Evolutionary conservation across 2,888 invertebrate genomes (phyloP), one percentile per base, ranked within the genome.

Genomic region (Lottia scabra): DNA sequence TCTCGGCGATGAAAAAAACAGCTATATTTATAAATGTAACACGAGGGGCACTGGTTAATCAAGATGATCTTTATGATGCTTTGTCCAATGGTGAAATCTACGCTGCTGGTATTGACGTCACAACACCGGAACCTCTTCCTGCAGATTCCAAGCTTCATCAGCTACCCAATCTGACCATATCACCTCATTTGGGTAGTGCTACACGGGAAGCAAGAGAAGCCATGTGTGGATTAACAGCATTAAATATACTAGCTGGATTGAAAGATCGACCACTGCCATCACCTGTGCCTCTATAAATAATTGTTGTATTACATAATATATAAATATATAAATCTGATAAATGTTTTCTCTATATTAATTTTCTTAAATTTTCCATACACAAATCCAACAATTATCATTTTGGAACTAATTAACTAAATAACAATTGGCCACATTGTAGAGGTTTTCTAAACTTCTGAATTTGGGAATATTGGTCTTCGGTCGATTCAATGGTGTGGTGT

Each of bases 81-180:
- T 91, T 97, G 66, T 90, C 92, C 81, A 91, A 91, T 67, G 93
- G 93, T 15, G 91, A 91, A 12, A 96, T 97, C 71, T 90, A 92
- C 84, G 95, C 94, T 0, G 97, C 97, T 0, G 97, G 97, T 0
- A 90, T 98, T 45, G 97, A 97, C 91, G 97, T 97, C 0, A 96
- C 94, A 77, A 94, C 94, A 1, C 97, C 97, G 0, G 97, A 97
- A 87, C 97, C 97, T 0, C 90, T 98, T 73, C 96, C 96, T 0
- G 83, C 94, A 6, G 93, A 95, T 80, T 93, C 92, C 90, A 93
- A 93, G 0, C 91, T 97, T 44, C 92, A 96, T 30, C 92, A 92
- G 74, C 87, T 97, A 26, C 91, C 92, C 62, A 98, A 97, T 89
- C 95, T 96, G 87, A 93, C 95, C 73, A 88, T 97, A 38, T 90